Evolutionary conservation across 2,888 invertebrate genomes (phyloP).

Genomic region (Caenorhabditis sp.): DNA sequence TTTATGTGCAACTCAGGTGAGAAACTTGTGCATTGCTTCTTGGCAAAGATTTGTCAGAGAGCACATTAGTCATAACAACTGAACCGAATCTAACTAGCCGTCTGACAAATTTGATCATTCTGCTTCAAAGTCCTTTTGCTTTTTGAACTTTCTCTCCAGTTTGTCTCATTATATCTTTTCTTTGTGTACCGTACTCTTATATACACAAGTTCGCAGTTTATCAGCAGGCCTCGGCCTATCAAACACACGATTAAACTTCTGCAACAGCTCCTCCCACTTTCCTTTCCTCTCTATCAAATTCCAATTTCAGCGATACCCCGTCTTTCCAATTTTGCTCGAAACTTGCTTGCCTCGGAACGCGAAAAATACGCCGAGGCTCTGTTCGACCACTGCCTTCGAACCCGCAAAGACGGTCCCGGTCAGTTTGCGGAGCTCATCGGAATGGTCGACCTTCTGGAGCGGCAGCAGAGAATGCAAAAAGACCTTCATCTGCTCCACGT

Average conservation of each 20-base stretch:
- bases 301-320: constrained; percentile 38
- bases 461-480: constrained; percentile 50
- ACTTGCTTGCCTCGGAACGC: constrained; percentile 22
- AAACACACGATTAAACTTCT: not conserved
- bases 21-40: too few relatives aligned
- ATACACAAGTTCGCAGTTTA: not conserved
- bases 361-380: constrained; percentile 40
- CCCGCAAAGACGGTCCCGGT: constrained; percentile 34
- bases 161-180: too few relatives aligned
- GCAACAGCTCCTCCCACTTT: not conserved
- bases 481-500: constrained; percentile 47
- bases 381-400: constrained; percentile 50
- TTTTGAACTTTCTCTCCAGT: too few relatives aligned
- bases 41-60: too few relatives aligned
- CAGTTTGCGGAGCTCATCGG: constrained; percentile 48
- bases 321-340: constrained; percentile 25
- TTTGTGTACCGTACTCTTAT: not conserved
- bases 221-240: not conserved
- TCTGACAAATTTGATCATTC: not conserved
- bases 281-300: not conserved
- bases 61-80: not conserved
- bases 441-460: constrained; percentile 48
- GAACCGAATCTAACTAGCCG: not conserved
- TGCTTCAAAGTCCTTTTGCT: too few relatives aligned
- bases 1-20: constrained; percentile 49